These are phyloP conservation scores for Dioctria linearis DNA, from an alignment of 2,888 invertebrate species.

Conservation along the genomic window DNA sequence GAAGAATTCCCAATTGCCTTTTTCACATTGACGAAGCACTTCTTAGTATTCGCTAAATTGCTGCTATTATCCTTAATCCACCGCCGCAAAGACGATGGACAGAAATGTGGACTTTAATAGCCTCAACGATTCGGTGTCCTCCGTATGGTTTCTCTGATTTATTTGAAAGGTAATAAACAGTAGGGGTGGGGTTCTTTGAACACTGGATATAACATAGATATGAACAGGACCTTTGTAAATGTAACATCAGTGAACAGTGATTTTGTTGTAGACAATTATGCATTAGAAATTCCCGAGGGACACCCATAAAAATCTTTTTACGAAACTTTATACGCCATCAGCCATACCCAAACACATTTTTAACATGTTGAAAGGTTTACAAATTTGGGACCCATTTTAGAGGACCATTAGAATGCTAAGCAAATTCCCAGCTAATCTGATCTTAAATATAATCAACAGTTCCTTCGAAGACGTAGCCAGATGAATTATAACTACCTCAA, in stretches of 20 bases:
- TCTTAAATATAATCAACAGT: conserved; percentile 47
- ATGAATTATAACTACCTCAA: conserved; percentile 47
- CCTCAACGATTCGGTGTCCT: background rate
- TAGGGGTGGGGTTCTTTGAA: conserved; percentile 7
- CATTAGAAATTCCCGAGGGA: background rate
- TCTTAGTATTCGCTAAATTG: too few species aligned
- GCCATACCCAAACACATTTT: too few species aligned
- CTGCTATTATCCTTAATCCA: too few species aligned
- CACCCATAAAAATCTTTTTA: background rate
- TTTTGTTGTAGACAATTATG: background rate
- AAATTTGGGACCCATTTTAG: background rate
- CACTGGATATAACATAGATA: background rate
- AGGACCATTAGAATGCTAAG: background rate
- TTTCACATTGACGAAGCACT: too few species aligned
- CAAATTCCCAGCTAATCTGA: conserved; percentile 26
- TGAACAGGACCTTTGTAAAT: background rate
- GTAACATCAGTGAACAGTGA: background rate
- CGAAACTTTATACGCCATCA: background rate
- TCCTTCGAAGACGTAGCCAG: conserved; percentile 14
- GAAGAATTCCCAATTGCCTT: too few species aligned
- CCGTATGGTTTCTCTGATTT: conserved; percentile 21
- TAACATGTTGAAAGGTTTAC: background rate
- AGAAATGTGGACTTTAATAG: too few species aligned
- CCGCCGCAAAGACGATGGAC: too few species aligned
- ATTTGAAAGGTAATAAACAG: conserved; percentile 38